Evolutionary conservation across 1,140 invertebrate genomes (phyloP), one percentile per base, ranked within the genome.

Genomic region (Cyclargus thomasi): DNA sequence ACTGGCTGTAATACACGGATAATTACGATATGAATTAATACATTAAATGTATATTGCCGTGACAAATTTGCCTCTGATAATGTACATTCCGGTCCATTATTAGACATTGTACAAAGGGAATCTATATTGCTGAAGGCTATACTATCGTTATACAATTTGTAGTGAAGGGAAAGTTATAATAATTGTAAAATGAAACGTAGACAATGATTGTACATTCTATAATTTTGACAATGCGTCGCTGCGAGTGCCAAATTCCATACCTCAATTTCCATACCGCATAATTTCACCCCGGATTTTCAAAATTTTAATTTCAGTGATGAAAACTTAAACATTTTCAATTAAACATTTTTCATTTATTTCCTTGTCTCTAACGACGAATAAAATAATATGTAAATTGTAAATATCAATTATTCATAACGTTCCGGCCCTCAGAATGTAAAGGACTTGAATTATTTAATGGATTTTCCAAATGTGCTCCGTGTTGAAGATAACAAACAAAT

Each of bases 11-110:
- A 20, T 20, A 59, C 18, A 55, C 53, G 18, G 10, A 59, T 59
- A 20, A 59, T 59, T 20, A 20, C 18, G 55, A 59, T 59, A 20
- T 59, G 20, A 18, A 59, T 59, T 59, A 59, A 21, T 59, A 14
- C 55, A 20, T 59, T 59, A 59, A 59, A 7, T 17, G 14, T 47
- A 47, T 47, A 47, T 47, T 47, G 14, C 39, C 39, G 39, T 11
- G 39, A 47, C 39, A 29, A 47, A 47, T 47, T 47, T 47, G 11
- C 29, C 29, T 47, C 1, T 1, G 39, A 47, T 47, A 47, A 47
- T 47, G 11, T 47, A 47, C 39, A 47, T 47, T 47, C 39, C 39
- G 39, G 10, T 47, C 39, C 29, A 5, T 29, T 47, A 47, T 47
- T 47, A 47, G 4, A 16, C 14, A 14, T 47, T 47, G 39, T 16